These are phyloP conservation scores for Opisthograptis luteolata DNA, from an alignment of 2,888 invertebrate genomes.

Conservation along the genomic window DNA sequence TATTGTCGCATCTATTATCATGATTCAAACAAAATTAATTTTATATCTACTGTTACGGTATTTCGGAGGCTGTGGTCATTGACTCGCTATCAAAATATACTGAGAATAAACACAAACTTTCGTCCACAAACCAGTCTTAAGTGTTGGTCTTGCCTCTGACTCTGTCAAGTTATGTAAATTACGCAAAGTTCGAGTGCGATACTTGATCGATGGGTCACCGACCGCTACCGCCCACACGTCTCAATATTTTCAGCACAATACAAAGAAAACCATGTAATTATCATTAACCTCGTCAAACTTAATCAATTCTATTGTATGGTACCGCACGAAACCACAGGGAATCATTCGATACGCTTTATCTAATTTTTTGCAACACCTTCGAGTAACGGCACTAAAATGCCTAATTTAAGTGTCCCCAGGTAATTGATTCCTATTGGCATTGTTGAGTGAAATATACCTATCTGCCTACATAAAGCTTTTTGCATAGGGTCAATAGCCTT, in stretches of 20 bases:
- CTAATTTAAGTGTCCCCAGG: conserved; percentile 59
- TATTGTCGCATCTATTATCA: conserved; percentile 3
- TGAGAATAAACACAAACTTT: conserved; percentile 59
- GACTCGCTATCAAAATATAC: conserved; percentile 50
- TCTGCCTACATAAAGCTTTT: conserved; percentile 58
- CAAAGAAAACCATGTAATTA: conserved; percentile 46
- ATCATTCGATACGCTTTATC: conserved; percentile 49
- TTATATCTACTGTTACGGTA: conserved; percentile 36
- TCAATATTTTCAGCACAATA: conserved; percentile 51
- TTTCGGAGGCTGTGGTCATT: conserved; percentile 47
- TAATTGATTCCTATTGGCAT: conserved; percentile 66
- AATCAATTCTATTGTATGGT: conserved; percentile 41
- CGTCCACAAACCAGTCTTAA: conserved; percentile 63
- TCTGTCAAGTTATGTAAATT: conserved; percentile 80
- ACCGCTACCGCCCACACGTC: conserved; percentile 66
- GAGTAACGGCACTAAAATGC: conserved; percentile 55
- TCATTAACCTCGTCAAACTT: conserved; percentile 50
- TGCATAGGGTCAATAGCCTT: conserved; percentile 67
- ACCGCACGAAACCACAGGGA: conserved; percentile 30
- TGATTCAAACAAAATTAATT: conserved; percentile 18
- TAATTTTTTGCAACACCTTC: conserved; percentile 46
- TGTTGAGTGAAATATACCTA: conserved; percentile 53
- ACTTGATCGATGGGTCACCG: conserved; percentile 74
- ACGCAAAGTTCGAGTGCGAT: conserved; percentile 69
- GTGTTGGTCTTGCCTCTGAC: conserved; percentile 69